phyloP scores from a whole-genome alignment of 2,888 invertebrate genomes.

The Plebejus argus region DNA sequence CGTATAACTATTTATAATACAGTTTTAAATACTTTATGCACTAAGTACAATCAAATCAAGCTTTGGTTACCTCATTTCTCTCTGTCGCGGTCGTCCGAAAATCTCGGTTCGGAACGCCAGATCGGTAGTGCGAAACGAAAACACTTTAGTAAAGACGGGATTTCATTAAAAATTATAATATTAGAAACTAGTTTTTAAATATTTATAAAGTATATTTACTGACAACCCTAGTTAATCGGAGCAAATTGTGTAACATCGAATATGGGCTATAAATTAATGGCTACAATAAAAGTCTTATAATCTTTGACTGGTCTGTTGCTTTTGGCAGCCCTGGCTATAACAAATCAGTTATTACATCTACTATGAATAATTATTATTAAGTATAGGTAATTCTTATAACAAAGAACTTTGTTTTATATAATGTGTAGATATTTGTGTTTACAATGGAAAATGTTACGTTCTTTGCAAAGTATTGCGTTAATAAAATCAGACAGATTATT shows the following conservation, averaged over 20 bases:
- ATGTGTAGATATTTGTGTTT: neutral
- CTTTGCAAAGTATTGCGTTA: neutral
- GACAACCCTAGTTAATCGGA: constrained; percentile 3
- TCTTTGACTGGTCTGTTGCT: neutral
- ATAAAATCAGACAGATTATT: neutral
- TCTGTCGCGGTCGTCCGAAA: too few species aligned
- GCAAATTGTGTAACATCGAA: constrained; percentile 4
- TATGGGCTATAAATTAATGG: constrained; percentile 2
- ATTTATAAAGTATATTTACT: neutral
- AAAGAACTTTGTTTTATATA: neutral
- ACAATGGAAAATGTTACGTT: too few species aligned
- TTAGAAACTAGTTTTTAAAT: neutral
- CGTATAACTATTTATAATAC: too few species aligned
- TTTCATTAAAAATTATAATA: neutral
- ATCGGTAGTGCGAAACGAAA: too few species aligned
- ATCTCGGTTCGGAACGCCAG: too few species aligned
- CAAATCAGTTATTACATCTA: neutral
- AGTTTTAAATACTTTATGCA: too few species aligned
- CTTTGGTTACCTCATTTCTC: too few species aligned
- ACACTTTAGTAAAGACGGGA: neutral
- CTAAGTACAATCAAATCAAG: too few species aligned
- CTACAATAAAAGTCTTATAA: neutral
- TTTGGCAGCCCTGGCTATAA: neutral
- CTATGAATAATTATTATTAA: neutral
- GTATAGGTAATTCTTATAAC: neutral